Evolutionary conservation across 37 sponge, comb jelly and placozoan genomes (phyloP).

Genomic region (Sycon ciliatum): DNA sequence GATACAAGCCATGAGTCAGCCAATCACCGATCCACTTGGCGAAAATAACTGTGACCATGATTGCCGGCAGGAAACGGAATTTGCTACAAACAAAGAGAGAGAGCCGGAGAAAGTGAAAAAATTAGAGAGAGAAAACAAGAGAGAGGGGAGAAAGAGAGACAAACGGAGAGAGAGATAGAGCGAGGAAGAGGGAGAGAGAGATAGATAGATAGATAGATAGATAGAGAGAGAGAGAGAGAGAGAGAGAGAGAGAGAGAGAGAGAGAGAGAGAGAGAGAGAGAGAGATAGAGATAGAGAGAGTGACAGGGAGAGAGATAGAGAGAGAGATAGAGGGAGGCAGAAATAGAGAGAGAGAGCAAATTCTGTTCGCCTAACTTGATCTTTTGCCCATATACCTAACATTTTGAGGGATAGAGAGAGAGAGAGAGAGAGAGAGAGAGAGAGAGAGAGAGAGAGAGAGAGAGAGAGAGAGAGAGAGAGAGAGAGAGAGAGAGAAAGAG

Average conservation of each 20-base stretch:
- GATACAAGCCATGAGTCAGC: conserved; percentile 5
- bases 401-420: too few species aligned
- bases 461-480: conserved; percentile 33
- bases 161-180: too few species aligned
- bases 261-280: conserved; percentile 33
- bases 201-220: too few species aligned
- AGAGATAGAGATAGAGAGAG: too few species aligned
- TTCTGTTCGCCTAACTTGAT: background rate
- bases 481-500: conserved; percentile 22
- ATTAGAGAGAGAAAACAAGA: conserved; percentile 5
- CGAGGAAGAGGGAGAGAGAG: too few species aligned
- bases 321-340: too few species aligned
- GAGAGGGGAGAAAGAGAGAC: too few species aligned
- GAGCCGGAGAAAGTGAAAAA: background rate
- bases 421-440: background rate
- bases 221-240: conserved; percentile 27
- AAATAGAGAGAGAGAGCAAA: conserved; percentile 8
- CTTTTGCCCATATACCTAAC: background rate
- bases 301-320: too few species aligned
- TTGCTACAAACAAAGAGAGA: background rate
- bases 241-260: conserved; percentile 28
- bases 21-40: conserved; percentile 18
- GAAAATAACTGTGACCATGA: background rate
- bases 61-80: background rate
- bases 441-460: conserved; percentile 31